Percentiles rank a stretch among this genome's conserved stretches.
These are phyloP conservation scores for Falco naumanni DNA, from an alignment of 2,797 vertebrate species.

Conservation along the genomic window DNA sequence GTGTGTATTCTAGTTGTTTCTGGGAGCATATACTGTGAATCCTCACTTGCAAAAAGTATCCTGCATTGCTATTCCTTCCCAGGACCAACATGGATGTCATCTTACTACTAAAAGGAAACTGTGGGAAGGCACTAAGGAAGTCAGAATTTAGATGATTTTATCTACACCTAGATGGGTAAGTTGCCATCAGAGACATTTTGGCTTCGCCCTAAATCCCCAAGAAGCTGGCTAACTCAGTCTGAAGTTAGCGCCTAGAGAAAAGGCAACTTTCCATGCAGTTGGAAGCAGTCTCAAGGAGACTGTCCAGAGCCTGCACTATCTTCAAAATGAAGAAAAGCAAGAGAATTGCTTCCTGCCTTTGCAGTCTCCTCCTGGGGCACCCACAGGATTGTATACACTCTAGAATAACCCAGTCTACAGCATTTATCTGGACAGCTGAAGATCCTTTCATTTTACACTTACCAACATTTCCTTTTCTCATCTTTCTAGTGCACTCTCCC, in stretches of 20 bases:
- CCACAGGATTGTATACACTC: fast-evolving
- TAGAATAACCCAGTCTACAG: neutral
- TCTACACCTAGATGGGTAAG: neutral
- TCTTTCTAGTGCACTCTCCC: neutral
- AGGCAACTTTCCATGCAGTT: neutral
- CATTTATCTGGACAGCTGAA: neutral
- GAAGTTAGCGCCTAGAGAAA: neutral
- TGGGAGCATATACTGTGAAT: neutral
- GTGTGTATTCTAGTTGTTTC: neutral
- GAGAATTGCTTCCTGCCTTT: neutral
- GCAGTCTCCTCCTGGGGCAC: neutral
- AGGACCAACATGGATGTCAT: neutral
- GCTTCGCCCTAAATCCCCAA: neutral
- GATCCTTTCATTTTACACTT: neutral
- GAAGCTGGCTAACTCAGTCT: neutral
- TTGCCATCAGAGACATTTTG: neutral
- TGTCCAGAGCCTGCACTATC: neutral
- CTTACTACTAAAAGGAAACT: neutral
- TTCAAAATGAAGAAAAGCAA: neutral
- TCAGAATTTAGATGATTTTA: neutral
- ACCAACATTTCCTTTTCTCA: neutral
- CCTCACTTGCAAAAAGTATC: neutral
- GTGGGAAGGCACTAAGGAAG: neutral
- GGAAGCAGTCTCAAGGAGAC: neutral
- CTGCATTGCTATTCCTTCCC: neutral